A percentile compares a stretch with the other conserved stretches of the same genome.
Conservation (phyloP, 2,113 vertebrate species). For the Crocuta crocuta region DNA sequence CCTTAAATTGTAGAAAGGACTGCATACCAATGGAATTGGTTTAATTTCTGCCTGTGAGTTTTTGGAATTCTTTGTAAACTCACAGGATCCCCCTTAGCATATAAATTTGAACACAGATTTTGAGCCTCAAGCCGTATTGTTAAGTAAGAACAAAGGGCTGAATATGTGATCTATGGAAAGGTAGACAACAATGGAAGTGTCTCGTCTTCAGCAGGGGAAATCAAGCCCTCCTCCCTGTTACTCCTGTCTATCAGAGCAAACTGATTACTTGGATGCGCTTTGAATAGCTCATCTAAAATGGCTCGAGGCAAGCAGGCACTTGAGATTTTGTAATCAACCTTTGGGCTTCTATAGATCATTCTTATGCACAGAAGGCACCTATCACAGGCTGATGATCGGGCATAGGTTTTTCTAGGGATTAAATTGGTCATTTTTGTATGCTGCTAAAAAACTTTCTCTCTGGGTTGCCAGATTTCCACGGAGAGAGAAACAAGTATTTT, state of each 20-base stretch:
- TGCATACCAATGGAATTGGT: neutral
- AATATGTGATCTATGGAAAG: neutral
- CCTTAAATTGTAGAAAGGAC: constrained; percentile 47
- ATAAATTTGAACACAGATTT: constrained; percentile 41
- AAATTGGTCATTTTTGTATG: constrained; percentile 43
- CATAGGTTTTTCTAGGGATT: neutral
- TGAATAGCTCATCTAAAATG: constrained; percentile 70
- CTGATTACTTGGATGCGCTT: neutral
- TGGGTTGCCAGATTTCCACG: constrained; percentile 4
- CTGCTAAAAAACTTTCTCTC: constrained; percentile 30
- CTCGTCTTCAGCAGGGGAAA: constrained; percentile 19
- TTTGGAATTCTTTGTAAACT: constrained; percentile 18
- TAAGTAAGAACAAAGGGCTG: constrained; percentile 60
- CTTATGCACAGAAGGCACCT: constrained; percentile 2
- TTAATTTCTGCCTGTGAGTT: constrained; percentile 35
- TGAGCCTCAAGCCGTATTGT: constrained; percentile 34
- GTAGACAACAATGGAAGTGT: neutral
- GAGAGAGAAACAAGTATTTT: constrained; percentile 11
- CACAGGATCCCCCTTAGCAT: neutral
- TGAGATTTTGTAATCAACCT: constrained; percentile 66
- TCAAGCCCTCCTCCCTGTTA: constrained; percentile 35
- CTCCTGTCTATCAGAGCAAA: constrained; percentile 25
- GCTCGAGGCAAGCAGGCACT: constrained; percentile 49
- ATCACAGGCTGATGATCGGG: neutral
- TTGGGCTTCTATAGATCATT: neutral